Base-by-base conservation (phyloP, 2,797 vertebrate genomes). In the Eleutherodactylus coqui region DNA sequence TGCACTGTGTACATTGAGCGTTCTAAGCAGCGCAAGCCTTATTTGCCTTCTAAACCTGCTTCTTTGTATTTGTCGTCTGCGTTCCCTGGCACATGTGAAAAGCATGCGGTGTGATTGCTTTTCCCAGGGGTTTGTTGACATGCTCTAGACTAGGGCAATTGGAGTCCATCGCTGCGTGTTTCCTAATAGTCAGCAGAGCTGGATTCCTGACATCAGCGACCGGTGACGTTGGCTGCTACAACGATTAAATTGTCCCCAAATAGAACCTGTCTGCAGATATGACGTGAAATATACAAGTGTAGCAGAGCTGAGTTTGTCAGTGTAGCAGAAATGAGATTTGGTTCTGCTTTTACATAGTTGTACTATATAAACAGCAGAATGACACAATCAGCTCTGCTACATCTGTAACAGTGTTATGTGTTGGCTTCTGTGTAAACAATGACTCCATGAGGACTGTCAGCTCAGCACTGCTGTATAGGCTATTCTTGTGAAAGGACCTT, bases 71-170 rank as follows among this genome's bases (percentile, higher is more conserved):
- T 32, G 58, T 64, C n/a, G 6, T 41, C 11, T 34, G 36, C 32
- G 32, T 36, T 38, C 17, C 2, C 14, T 13, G 24, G 47, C 51
- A n/a, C 10, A 38, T 58, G 81, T 73, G 38, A 47, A 4, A 43
- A 21, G 58, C 2, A 14, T 10, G 38, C 10, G 45, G 13, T 43
- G 70, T 75, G 38, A 83, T 55, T 53, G 75, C 60, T 47, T 70
- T 78, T 34, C 58, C 75, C 84, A 79, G 62, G 38, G 51, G 60
- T 60, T 60, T 80, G 77, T 85, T 47, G 70, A 85, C 84, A 80
- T 60, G 72, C 6, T 45, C 19, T 36, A n/a, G 47, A 34, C 47
- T 11, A 29, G 43, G 29, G 75, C 47, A 36, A 45, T n/a, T 76
- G 53, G 36, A 73, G 70, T 24, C 41, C 1, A 19, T 11, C 2